Evolutionary conservation across 2,888 invertebrate genomes (phyloP).

Genomic region (Amblyjoppa fuscipennis): DNA sequence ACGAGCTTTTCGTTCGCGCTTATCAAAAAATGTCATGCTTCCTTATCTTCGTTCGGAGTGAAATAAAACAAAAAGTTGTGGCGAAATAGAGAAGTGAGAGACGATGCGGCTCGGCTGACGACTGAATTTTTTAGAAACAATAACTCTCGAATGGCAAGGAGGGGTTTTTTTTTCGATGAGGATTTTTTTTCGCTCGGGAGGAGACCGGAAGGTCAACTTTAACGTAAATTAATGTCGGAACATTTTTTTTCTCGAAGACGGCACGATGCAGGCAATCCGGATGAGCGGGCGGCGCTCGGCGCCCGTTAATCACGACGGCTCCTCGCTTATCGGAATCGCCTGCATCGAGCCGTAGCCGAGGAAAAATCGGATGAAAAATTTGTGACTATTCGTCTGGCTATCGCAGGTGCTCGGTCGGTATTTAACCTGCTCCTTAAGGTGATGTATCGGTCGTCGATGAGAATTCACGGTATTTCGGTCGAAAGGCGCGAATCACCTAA

Average conservation of each 20-base stretch:
- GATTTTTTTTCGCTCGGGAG: not conserved
- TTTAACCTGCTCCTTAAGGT: not conserved
- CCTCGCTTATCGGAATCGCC: not conserved
- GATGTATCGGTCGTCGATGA: not conserved
- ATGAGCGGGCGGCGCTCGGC: not conserved
- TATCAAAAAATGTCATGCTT: constrained; percentile 27
- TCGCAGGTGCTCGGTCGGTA: not conserved
- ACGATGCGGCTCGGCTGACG: too few relatives aligned
- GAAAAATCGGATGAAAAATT: not conserved
- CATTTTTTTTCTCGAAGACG: not conserved
- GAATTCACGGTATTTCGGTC: not conserved
- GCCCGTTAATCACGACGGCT: not conserved
- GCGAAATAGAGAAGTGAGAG: too few relatives aligned
- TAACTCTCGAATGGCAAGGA: not conserved
- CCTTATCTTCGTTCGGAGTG: too few relatives aligned
- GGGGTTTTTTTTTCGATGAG: not conserved
- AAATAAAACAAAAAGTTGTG: too few relatives aligned
- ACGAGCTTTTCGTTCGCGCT: constrained; percentile 20
- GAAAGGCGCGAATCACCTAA: not conserved
- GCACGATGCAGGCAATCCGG: not conserved
- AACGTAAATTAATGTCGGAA: not conserved
- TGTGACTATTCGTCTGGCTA: not conserved
- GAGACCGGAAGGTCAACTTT: not conserved
- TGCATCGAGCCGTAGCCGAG: not conserved
- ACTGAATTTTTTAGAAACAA: not conserved